A percentile compares a stretch with the other conserved stretches of the same genome.
phyloP scores from a whole-genome alignment of 92 coral and sea anemone species.

The Porites divaricata region DNA sequence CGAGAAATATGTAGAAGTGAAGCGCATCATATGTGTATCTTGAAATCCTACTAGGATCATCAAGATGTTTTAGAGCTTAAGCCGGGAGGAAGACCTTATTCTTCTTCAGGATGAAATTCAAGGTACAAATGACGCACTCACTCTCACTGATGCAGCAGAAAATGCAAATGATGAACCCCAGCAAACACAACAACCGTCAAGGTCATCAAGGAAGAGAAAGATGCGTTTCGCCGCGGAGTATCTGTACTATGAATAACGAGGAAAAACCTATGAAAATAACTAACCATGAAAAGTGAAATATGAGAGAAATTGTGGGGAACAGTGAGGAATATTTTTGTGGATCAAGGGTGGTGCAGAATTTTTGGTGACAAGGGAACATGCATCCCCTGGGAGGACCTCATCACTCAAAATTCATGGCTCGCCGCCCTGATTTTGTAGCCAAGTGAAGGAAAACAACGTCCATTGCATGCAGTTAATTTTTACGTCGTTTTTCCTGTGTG shows the following conservation, averaged over 20 bases:
- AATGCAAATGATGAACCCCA: conserved; percentile 14
- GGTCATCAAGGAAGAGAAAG: conserved; percentile 39
- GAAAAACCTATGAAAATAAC: conserved; percentile 31
- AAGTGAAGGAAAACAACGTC: no score
- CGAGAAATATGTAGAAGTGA: conserved; percentile 32
- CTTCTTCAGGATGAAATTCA: conserved; percentile 26
- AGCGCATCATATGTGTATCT: conserved; percentile 32
- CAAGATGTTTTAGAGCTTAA: conserved; percentile 42
- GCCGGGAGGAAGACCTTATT: conserved; percentile 21
- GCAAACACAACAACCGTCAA: conserved; percentile 33
- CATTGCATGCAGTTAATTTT: no score
- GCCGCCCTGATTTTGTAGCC: no score
- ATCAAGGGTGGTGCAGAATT: background rate
- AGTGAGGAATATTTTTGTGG: background rate
- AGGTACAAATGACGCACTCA: conserved; percentile 23
- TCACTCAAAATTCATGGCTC: no score
- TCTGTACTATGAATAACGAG: conserved; percentile 31
- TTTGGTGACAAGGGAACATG: background rate
- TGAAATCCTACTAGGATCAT: conserved; percentile 35
- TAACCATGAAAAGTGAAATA: conserved; percentile 32
- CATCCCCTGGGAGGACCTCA: background rate
- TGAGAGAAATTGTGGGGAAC: conserved; percentile 11
- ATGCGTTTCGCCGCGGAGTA: conserved; percentile 31
- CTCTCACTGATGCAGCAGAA: conserved; percentile 29
- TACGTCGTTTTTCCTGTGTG: no score